phyloP scores from a whole-genome alignment of 2,113 vertebrate genomes.

The Alligator sinensis region DNA sequence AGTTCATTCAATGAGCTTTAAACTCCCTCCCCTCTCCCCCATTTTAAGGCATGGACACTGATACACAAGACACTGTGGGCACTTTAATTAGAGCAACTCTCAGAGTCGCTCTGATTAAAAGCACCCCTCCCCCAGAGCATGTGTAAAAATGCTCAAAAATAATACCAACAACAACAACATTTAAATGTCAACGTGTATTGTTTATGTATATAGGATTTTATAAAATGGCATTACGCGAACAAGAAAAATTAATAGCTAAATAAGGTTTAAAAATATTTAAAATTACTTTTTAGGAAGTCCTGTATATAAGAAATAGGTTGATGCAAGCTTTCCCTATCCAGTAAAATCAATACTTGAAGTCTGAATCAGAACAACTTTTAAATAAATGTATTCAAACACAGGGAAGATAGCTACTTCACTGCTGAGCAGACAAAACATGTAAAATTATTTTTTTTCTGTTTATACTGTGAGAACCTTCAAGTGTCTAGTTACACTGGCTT shows the following conservation, averaged over 20 bases:
- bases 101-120: too few species aligned
- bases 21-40: too few species aligned
- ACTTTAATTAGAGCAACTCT: too few species aligned
- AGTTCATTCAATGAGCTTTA: too few species aligned
- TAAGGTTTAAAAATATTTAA: too few species aligned
- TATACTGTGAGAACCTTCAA: neutral
- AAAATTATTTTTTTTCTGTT: neutral
- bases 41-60: too few species aligned
- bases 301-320: conserved; percentile 10
- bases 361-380: neutral
- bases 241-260: neutral
- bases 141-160: too few species aligned
- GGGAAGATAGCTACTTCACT: neutral
- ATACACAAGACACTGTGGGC: too few species aligned
- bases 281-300: neutral
- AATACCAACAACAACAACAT: too few species aligned
- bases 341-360: neutral
- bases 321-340: neutral
- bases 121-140: too few species aligned
- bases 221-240: neutral
- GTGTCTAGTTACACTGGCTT: neutral
- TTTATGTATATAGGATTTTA: neutral
- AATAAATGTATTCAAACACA: neutral
- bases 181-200: neutral
- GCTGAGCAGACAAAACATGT: neutral